These are phyloP conservation scores for Sialis fuliginosa DNA, from an alignment of 2,888 invertebrate species.

Conservation along the genomic window DNA sequence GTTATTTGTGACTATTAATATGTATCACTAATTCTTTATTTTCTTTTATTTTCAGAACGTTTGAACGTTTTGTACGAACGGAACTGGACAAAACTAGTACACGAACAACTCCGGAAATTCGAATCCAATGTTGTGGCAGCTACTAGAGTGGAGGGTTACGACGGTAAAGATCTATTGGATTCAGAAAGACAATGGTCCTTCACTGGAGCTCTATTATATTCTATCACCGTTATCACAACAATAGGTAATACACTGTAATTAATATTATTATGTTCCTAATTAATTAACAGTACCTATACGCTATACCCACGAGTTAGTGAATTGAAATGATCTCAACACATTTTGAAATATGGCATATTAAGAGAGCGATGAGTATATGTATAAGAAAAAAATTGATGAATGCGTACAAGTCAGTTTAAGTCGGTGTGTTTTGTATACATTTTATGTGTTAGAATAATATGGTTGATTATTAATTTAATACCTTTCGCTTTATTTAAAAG, in stretches of 20 bases:
- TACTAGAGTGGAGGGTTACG: constrained; percentile 32
- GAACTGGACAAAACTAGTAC: constrained; percentile 68
- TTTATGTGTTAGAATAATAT: too few relatives aligned
- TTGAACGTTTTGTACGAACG: constrained; percentile 68
- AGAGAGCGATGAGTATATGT: too few relatives aligned
- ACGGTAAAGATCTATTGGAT: constrained; percentile 17
- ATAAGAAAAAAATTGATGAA: too few relatives aligned
- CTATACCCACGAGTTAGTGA: too few relatives aligned
- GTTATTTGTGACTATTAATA: too few relatives aligned
- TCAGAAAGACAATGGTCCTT: constrained; percentile 50
- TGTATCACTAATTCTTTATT: not conserved
- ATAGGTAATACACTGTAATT: constrained; percentile 44
- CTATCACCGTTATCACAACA: constrained; percentile 74
- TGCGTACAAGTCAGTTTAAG: too few relatives aligned
- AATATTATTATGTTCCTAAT: not conserved
- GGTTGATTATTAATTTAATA: too few relatives aligned
- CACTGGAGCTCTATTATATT: constrained; percentile 67
- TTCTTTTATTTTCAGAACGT: constrained; percentile 35
- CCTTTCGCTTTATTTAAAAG: too few relatives aligned
- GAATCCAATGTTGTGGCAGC: constrained; percentile 64
- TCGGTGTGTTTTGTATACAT: too few relatives aligned
- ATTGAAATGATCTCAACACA: too few relatives aligned
- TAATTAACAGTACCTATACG: not conserved
- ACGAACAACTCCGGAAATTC: constrained; percentile 59
- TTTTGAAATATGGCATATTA: too few relatives aligned